Percentiles rank a stretch among this genome's conserved stretches.
Conservation (phyloP, 2,113 vertebrate genomes). For the Dipodomys merriami region DNA sequence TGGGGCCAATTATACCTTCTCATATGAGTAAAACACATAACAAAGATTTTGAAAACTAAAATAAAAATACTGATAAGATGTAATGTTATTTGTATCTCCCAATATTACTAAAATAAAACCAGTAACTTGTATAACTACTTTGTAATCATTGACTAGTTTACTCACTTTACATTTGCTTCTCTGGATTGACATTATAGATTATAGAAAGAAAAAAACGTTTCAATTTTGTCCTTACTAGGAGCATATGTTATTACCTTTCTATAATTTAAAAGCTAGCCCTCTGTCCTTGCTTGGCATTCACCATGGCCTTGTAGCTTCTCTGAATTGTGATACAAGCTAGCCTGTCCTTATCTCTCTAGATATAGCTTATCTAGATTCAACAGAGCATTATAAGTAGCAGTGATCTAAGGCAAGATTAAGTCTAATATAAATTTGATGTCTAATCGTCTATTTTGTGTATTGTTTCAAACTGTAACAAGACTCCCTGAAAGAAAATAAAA, state of each 20-base stretch:
- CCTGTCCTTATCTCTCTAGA: background rate
- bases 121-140: background rate
- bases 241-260: background rate
- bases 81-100: background rate
- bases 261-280: background rate
- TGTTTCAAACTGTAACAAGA: background rate
- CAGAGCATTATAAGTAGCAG: background rate
- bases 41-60: slow-evolving; percentile 7
- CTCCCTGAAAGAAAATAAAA: slow-evolving; percentile 42
- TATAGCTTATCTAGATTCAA: background rate
- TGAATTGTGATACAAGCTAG: background rate
- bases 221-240: background rate
- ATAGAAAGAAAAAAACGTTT: background rate
- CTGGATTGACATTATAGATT: background rate
- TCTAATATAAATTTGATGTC: slow-evolving; percentile 16
- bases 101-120: background rate
- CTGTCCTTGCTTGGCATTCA: background rate
- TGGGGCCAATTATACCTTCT: background rate
- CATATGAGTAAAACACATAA: slow-evolving; percentile 34
- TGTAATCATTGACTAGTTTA: background rate
- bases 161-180: slow-evolving; percentile 10
- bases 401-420: background rate
- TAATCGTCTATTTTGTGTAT: slow-evolving; percentile 14
- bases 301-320: background rate
- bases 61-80: background rate